A percentile compares a stretch with the other conserved stretches of the same genome.
phyloP scores from a whole-genome alignment of 2,888 invertebrate genomes.

The Erynnis tages region DNA sequence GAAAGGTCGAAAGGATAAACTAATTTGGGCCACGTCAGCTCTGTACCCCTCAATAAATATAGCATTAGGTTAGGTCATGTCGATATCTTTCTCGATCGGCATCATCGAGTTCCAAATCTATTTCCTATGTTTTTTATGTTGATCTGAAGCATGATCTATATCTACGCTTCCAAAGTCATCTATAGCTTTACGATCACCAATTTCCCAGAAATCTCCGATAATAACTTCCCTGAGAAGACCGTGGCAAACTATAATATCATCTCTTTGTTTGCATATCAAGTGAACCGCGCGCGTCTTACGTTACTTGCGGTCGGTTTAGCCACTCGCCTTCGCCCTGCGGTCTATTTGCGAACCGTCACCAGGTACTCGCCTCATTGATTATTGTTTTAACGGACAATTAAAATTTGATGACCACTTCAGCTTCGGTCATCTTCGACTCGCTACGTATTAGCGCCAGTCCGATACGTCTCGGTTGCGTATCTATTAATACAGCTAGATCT shows the following conservation, averaged over 20 bases:
- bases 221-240: slow-evolving; percentile 28
- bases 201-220: slow-evolving; percentile 28
- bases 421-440: slow-evolving; percentile 74
- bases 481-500: not conserved
- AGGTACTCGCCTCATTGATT: slow-evolving; percentile 77
- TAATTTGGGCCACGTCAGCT: slow-evolving; percentile 12
- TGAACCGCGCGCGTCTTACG: slow-evolving; percentile 19
- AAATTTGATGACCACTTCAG: slow-evolving; percentile 78
- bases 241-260: slow-evolving; percentile 24
- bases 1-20: slow-evolving; percentile 25
- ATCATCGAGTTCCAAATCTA: no score
- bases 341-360: slow-evolving; percentile 48
- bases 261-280: slow-evolving; percentile 28
- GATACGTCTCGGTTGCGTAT: slow-evolving; percentile 14
- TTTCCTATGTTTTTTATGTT: no score
- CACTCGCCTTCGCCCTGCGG: slow-evolving; percentile 28
- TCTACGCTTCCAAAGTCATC: not conserved
- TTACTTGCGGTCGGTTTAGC: slow-evolving; percentile 28
- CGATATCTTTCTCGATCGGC: not conserved
- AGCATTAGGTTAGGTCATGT: slow-evolving; percentile 20
- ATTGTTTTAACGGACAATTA: slow-evolving; percentile 81
- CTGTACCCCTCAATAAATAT: slow-evolving; percentile 2
- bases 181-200: slow-evolving; percentile 9
- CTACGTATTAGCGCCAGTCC: slow-evolving; percentile 48
- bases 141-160: not conserved